Evolutionary conservation across 2,888 invertebrate genomes (phyloP), one percentile per base, ranked within the genome.

Genomic region (Pristionchus mayeri): DNA sequence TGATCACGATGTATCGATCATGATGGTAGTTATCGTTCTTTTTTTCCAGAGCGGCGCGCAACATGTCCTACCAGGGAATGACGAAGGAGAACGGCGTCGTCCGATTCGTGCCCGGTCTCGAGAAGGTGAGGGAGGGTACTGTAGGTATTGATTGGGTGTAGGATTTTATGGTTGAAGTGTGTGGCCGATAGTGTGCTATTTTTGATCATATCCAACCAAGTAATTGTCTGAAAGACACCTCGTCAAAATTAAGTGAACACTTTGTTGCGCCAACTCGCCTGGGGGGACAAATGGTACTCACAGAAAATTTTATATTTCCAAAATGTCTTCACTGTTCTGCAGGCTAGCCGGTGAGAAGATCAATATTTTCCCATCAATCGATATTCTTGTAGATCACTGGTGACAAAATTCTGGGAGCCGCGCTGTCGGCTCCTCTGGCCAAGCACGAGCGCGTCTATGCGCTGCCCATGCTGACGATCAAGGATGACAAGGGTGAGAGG

Each of bases 401-500:
- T 24, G 88, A 95, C 94, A 95, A 96, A 88, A 94, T 99, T 37
- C 93, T 99, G 89, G 98, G 98, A n/a, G 93, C 95, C 60, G 95
- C 95, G 0, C 93, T 99, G 24, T 95, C 95, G 88, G 96, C 98
- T 0, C 98, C 98, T 0, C 94, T 98, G 88, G 96, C 97, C 0
- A 94, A 94, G n/a, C 96, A 97, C 93, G 94, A 95, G 84, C 95
- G 95, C 86, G 96, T 99, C 88, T 98, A 98, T 93, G 95, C 97
- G 0, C 95, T 99, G 60, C 99, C 99, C 0, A 98, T 99, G 98
- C 93, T 99, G 83, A 98, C 97, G 0, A 97, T 99, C 90, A 98
- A 97, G 93, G 97, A 97, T 93, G 97, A 98, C 91, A 99, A 99
- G 94, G 98, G 94, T 93, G 86, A 52, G 76, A 3, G 6, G 3